A percentile compares a stretch with the other conserved stretches of the same genome.
These are phyloP conservation scores for Eurytemora carolleeae DNA, from an alignment of 1,140 invertebrate species.

Conservation along the genomic window DNA sequence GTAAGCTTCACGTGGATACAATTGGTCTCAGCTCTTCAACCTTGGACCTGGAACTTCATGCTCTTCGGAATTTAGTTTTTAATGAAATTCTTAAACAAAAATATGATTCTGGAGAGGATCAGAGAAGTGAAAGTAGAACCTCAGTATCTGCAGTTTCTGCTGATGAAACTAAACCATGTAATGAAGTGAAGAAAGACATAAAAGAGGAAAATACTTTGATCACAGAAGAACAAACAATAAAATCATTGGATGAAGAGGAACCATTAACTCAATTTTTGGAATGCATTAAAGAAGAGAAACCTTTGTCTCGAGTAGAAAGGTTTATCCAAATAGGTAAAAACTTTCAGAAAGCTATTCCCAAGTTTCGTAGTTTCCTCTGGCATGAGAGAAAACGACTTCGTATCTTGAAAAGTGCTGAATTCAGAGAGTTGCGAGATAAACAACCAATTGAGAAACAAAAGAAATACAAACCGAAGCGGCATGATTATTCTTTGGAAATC, in stretches of 20 bases:
- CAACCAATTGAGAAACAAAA: neutral
- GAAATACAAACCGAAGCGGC: neutral
- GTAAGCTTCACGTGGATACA: neutral
- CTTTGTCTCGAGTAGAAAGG: no score
- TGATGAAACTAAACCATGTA: no score
- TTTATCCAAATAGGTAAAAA: neutral
- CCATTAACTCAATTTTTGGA: no score
- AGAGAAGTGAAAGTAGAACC: neutral
- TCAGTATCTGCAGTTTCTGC: neutral
- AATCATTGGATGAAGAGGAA: no score
- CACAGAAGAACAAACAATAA: neutral
- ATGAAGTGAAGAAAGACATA: no score
- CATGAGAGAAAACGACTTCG: neutral
- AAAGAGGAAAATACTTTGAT: neutral
- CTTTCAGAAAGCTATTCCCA: neutral
- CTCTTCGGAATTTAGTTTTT: neutral
- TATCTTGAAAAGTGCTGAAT: neutral
- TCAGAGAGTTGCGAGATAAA: neutral
- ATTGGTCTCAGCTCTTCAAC: neutral
- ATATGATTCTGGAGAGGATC: neutral
- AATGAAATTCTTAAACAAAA: neutral
- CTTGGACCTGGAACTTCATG: neutral
- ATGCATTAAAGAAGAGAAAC: no score
- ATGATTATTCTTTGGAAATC: neutral
- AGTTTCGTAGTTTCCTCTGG: neutral